These are phyloP conservation scores for Trichopria drosophilae DNA, from an alignment of 2,888 invertebrate genomes.

Conservation along the genomic window DNA sequence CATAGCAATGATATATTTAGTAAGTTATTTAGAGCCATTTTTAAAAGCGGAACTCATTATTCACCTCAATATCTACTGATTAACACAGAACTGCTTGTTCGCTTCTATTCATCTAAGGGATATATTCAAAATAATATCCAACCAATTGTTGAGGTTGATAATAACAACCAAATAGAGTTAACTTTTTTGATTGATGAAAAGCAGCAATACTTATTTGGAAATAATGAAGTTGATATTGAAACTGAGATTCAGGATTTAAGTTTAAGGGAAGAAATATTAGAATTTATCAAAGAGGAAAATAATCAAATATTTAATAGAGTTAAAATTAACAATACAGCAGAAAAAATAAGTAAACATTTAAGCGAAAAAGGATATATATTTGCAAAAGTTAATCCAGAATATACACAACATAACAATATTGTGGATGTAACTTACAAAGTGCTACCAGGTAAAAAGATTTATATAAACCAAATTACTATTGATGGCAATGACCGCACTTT, in stretches of 20 bases:
- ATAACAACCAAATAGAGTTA: slow-evolving; percentile 22
- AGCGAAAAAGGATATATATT: slow-evolving; percentile 25
- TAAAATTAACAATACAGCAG: slow-evolving; percentile 23
- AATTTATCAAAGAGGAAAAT: slow-evolving; percentile 24
- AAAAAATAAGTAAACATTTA: slow-evolving; percentile 24
- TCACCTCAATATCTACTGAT: slow-evolving; percentile 21
- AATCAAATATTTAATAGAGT: slow-evolving; percentile 23
- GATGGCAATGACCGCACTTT: slow-evolving; percentile 13
- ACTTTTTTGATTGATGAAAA: slow-evolving; percentile 23
- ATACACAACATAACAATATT: slow-evolving; percentile 24
- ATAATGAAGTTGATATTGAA: slow-evolving; percentile 25
- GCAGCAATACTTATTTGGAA: slow-evolving; percentile 21
- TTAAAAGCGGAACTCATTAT: slow-evolving; percentile 22
- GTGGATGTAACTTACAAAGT: slow-evolving; percentile 15
- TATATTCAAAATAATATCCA: slow-evolving; percentile 27
- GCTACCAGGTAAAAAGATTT: slow-evolving; percentile 16
- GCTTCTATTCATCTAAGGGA: slow-evolving; percentile 23
- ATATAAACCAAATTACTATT: slow-evolving; percentile 18
- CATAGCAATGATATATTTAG: slow-evolving; percentile 24
- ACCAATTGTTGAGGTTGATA: slow-evolving; percentile 25
- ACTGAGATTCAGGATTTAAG: slow-evolving; percentile 20
- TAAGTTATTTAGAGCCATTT: slow-evolving; percentile 22
- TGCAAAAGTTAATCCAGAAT: slow-evolving; percentile 25
- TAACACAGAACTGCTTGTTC: slow-evolving; percentile 23
- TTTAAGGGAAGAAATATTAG: slow-evolving; percentile 23